These are phyloP conservation scores for Danaus melanippus DNA, from an alignment of 1,140 invertebrate genomes.

Conservation along the genomic window DNA sequence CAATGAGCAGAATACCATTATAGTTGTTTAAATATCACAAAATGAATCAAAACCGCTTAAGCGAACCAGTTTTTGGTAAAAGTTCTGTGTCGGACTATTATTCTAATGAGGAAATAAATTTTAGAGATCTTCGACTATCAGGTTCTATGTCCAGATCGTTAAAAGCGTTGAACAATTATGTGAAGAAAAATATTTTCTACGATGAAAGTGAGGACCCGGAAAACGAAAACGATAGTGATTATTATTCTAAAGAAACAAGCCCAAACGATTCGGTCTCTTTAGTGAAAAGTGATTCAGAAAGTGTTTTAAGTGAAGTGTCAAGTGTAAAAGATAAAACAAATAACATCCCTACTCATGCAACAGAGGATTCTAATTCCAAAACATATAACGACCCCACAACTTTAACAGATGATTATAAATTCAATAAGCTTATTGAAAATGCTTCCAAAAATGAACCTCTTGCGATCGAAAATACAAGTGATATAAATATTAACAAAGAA, in stretches of 20 bases:
- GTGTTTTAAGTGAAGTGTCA: conserved; percentile 36
- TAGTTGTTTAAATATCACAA: conserved; percentile 25
- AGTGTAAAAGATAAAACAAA: conserved; percentile 21
- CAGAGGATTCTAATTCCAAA: not conserved
- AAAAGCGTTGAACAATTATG: conserved; percentile 51
- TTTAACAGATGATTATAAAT: conserved; percentile 61
- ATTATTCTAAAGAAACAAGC: conserved; percentile 59
- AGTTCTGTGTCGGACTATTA: conserved; percentile 8
- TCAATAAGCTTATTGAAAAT: conserved; percentile 39
- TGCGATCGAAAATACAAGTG: conserved; percentile 1
- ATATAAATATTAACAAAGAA: conserved; percentile 7
- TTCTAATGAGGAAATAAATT: conserved; percentile 46
- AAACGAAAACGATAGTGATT: conserved; percentile 39
- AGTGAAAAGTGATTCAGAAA: conserved; percentile 50
- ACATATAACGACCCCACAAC: conserved; percentile 22
- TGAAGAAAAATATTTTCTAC: conserved; percentile 58
- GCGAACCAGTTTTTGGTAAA: conserved; percentile 36
- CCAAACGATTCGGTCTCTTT: conserved; percentile 43
- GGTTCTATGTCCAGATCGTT: conserved; percentile 53
- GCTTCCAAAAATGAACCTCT: conserved; percentile 3
- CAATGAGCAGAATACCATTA: too few species aligned
- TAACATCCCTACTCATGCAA: conserved; percentile 2
- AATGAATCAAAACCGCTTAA: conserved; percentile 29
- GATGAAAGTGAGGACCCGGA: conserved; percentile 38
- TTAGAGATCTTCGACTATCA: conserved; percentile 43